Evolutionary conservation across 2,797 vertebrate species (phyloP), one percentile per base, ranked within the genome.

Genomic region (Enteromius argenteus): DNA sequence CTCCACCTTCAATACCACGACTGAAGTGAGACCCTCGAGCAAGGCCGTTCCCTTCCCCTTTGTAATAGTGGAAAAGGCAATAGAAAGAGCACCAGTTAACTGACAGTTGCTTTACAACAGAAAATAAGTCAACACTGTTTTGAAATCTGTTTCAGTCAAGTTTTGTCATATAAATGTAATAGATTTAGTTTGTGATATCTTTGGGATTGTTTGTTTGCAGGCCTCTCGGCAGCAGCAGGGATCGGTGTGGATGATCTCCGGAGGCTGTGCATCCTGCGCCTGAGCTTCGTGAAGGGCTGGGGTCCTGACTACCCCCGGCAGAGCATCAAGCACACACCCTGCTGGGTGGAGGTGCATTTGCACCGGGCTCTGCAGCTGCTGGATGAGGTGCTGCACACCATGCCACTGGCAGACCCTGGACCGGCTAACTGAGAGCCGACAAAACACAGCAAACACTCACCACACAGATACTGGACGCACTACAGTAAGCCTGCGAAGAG

Each of bases 221-320:
- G 95, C 85, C 92, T 95, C 53, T 95, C 95, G 0, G 94, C 94
- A 0, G 95, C 95, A 0, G 95, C 95, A 0, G 95, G 95, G 17
- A 95, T 95, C 1, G 95, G 95, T 0, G 96, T 95, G 69, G 95
- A 95, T 0, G 95, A 96, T 87, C 91, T 96, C 78, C 89, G 95
- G 83, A 90, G 95, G 1, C 90, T 96, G 10, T 96, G 95, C 10
- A 96, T 96, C 89, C 89, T 96, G 86, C 92, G 95, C 0, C 92
- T 96, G 64, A 96, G 94, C 87, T 96, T 96, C 0, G 95, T 96
- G 2, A 96, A 96, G 89, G 96, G 95, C 69, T 96, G 95, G 95
- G 96, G 95, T 0, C 95, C 94, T 0, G 95, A 96, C 86, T 96
- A 96, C 87, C 95, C 94, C 0, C 92, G 96, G 3, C 95, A 95